phyloP scores from a whole-genome alignment of 2,797 vertebrate genomes.

The Lutjanus campechanus region DNA sequence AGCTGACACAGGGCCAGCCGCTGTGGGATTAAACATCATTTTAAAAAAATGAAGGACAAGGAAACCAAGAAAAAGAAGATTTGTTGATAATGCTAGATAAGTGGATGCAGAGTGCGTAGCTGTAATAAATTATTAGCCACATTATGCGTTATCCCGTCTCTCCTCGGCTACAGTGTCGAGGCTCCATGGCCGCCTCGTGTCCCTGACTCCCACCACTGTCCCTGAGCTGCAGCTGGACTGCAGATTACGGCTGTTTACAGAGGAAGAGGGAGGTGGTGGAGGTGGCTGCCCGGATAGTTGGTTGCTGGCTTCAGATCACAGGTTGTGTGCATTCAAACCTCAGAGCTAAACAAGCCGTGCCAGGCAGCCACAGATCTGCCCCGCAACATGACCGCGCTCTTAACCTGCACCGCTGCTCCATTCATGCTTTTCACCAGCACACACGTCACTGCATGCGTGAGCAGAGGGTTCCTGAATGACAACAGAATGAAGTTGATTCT shows the following conservation, averaged over 20 bases:
- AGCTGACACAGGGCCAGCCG: conserved; percentile 26
- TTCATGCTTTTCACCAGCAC: conserved; percentile 11
- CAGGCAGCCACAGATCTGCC: conserved; percentile 48
- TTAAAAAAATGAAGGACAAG: neutral
- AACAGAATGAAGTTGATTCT: neutral
- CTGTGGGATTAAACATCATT: neutral
- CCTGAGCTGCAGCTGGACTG: conserved; percentile 75
- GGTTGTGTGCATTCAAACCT: conserved; percentile 60
- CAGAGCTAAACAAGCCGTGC: conserved; percentile 38
- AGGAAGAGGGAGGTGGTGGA: conserved; percentile 53
- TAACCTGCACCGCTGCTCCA: conserved; percentile 7
- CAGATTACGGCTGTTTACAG: conserved; percentile 73
- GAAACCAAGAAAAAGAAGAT: neutral
- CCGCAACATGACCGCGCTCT: conserved; percentile 23
- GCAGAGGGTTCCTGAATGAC: neutral
- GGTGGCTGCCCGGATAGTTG: conserved; percentile 42
- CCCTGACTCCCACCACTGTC: conserved; percentile 64
- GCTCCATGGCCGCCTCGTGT: conserved; percentile 36
- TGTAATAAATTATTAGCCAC: conserved; percentile 11
- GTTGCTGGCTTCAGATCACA: conserved; percentile 74
- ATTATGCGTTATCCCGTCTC: conserved; percentile 12
- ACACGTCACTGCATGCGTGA: neutral
- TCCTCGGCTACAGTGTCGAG: neutral
- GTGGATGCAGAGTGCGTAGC: neutral
- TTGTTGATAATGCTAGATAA: neutral